Base-by-base conservation (phyloP, 2,888 invertebrate genomes). In the Zeuzera pyrina region DNA sequence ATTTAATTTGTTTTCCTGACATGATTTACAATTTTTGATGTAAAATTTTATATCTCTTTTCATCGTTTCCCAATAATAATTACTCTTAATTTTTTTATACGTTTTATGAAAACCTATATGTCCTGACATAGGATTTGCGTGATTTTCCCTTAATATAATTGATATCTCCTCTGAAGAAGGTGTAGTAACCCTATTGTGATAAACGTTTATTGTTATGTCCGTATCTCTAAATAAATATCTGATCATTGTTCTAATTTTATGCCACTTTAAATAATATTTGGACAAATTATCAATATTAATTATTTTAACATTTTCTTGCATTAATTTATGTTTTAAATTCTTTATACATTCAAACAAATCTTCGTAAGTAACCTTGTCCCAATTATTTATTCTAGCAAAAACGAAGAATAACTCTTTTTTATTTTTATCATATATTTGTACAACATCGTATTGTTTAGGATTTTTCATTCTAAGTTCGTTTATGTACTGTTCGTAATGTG, bases 361-460 rank as follows among this genome's bases (percentile, higher is more conserved):
- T 35, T 38, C 14, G 27, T 43, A 43, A 12, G 25, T 15, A 2
- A 39, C 29, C 34, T 41, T 38, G 26, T 46, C 36, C 34, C 31
- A 42, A 35, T 42, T 34, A 27, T 37, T 34, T 27, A 30, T 11
- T 36, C 37, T 40, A 22, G 2, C 19, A 19, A 19, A 19, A n/a
- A n/a, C 6, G 2, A 19, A 19, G 7, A 19, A 19, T 19, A 19
- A 8, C 2, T 6, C n/a, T 19, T 6, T 8, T 8, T 19, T 2
- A 8, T 19, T 6, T 19, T 19, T n/a, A 19, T 19, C n/a, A 19
- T 2, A 8, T 19, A 19, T 2, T n/a, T 19, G 6, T 19, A 19
- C n/a, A 19, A 6, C 6, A 6, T 19, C 19, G 2, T 8, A 19
- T 19, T 19, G 19, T 6, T 19, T 19, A 6, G 19, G 19, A 8